These are phyloP conservation scores for Patella caerulea DNA, from an alignment of 2,888 invertebrate genomes.

Conservation along the genomic window DNA sequence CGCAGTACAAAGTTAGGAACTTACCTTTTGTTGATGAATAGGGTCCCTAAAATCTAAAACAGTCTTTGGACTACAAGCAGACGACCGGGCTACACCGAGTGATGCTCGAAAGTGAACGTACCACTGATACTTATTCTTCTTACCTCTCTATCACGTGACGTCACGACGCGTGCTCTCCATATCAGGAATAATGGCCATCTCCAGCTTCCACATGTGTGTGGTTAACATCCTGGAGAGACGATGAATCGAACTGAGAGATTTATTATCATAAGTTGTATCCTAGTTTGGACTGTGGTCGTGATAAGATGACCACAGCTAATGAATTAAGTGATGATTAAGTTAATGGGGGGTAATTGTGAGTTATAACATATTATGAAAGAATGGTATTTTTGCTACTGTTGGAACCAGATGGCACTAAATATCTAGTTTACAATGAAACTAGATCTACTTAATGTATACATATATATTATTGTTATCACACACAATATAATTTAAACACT, in stretches of 20 bases:
- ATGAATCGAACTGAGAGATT: neutral
- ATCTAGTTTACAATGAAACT: no score
- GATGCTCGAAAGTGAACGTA: conserved; percentile 45
- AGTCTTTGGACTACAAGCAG: conserved; percentile 15
- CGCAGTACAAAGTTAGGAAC: conserved; percentile 4
- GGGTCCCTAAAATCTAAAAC: conserved; percentile 13
- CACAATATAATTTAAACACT: no score
- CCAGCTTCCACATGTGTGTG: neutral
- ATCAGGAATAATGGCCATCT: conserved; percentile 23
- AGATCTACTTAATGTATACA: no score
- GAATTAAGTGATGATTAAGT: neutral
- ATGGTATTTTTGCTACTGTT: no score
- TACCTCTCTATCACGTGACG: conserved; percentile 38
- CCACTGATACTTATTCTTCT: conserved; percentile 35
- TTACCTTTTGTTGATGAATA: conserved; percentile 28
- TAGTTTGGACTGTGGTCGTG: neutral
- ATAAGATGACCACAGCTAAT: neutral
- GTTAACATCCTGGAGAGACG: neutral
- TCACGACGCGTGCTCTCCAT: conserved; percentile 33
- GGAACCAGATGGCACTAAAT: no score
- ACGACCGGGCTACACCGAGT: conserved; percentile 40
- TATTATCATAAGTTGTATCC: neutral
- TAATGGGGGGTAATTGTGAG: no score
- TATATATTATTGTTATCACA: no score
- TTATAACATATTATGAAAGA: no score